Evolutionary conservation across 2,888 invertebrate species (phyloP), one percentile per base, ranked within the genome.

Genomic region (Synanthedon formicaeformis): DNA sequence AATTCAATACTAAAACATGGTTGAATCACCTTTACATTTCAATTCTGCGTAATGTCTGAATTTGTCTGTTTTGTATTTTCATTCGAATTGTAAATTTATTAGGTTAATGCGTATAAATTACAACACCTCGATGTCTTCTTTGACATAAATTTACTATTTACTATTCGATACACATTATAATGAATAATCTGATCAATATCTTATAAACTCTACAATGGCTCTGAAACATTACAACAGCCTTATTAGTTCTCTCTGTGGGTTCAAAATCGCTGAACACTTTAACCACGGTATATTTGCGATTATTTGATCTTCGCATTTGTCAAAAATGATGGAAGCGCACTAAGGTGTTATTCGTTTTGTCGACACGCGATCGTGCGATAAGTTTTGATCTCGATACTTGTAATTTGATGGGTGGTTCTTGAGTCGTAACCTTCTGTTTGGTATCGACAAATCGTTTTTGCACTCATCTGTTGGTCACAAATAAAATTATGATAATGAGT

Each of bases 331-430:
- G 69, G 75, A 73, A 72, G 71, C 65, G 67, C 69, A 72, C 70
- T 68, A 75, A 75, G 71, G 72, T 76, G 78, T 76, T 78, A 71
- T 76, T 78, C 78, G 72, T 79, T 79, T 78, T 75, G 78, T 76
- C 75, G 78, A 79, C 79, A 80, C 73, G 75, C 78, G 76, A 81
- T 78, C 69, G 65, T 64, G 69, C 72, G 78, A 80, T 78, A 76
- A 76, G 70, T 73, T 65, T 59, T 58, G 63, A 63, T 72, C 71
- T 73, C 74, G 76, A 78, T 72, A 79, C 80, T 77, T 78, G 75
- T 76, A 71, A 79, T 79, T 75, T 74, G 75, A 77, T 75, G 76
- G 77, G 78, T 75, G 77, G 77, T 75, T 75, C 69, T 65, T 58
- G 64, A 63, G 62, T 57, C 70, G 67, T 65, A 66, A 60, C 56